Evolutionary conservation across 2,888 invertebrate genomes (phyloP).

Genomic region (Nomada goodeniana): DNA sequence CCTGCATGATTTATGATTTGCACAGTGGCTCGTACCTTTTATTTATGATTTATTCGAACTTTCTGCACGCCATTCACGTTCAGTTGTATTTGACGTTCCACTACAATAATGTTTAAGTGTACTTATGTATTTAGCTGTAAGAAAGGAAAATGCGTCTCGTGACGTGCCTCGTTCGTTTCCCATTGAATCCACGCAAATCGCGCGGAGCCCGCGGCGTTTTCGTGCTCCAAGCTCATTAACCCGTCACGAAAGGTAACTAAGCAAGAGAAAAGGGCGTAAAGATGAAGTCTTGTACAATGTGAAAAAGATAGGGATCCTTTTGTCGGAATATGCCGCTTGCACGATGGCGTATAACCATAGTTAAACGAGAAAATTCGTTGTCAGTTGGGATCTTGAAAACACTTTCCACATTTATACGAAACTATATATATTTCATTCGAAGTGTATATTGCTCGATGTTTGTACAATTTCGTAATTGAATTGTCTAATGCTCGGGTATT

Average conservation of each 20-base stretch:
- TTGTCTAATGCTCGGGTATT: too few species aligned
- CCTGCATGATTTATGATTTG: neutral
- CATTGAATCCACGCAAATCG: constrained; percentile 21
- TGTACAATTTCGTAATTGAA: too few species aligned
- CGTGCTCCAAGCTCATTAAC: constrained; percentile 51
- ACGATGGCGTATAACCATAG: constrained; percentile 7
- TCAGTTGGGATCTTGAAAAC: neutral
- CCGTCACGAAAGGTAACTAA: constrained; percentile 41
- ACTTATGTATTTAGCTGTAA: neutral
- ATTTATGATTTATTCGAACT: neutral
- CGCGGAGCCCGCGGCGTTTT: constrained; percentile 40
- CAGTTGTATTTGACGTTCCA: neutral
- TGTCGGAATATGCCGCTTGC: constrained; percentile 16
- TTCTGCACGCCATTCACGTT: neutral
- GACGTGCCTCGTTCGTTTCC: constrained; percentile 31
- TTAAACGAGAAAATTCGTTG: constrained; percentile 11
- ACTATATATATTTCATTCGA: too few species aligned
- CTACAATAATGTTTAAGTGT: neutral
- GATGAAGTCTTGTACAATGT: constrained; percentile 42
- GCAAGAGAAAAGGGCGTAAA: constrained; percentile 36
- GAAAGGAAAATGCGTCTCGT: constrained; percentile 49
- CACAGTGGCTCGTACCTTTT: neutral
- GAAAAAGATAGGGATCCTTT: constrained; percentile 30
- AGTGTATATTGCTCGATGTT: neutral
- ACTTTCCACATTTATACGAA: too few species aligned